Evolutionary conservation across 1,140 invertebrate genomes (phyloP).

Genomic region (Atta colombica): DNA sequence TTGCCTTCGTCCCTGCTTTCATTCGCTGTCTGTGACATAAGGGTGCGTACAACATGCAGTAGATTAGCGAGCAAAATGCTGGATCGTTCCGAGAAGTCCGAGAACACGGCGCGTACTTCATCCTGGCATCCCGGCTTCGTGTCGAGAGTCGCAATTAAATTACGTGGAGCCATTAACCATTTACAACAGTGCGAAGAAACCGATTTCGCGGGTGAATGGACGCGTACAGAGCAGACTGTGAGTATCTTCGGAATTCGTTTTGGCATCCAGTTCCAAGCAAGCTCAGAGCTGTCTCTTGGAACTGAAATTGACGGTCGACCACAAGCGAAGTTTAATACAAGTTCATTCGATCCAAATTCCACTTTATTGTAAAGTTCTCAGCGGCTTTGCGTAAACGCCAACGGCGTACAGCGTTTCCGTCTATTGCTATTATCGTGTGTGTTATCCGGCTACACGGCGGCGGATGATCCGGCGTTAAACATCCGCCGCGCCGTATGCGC

Average conservation of each 20-base stretch:
- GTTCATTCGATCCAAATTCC: neutral
- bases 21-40: neutral
- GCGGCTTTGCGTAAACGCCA: neutral
- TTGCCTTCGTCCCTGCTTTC: neutral
- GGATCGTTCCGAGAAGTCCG: conserved; percentile 3
- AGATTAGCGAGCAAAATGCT: conserved; percentile 57
- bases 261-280: neutral
- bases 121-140: conserved; percentile 49
- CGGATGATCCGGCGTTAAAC: neutral
- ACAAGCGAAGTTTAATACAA: neutral
- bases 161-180: conserved; percentile 67
- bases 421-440: neutral
- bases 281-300: neutral
- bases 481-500: neutral
- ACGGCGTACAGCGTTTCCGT: neutral
- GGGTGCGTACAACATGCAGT: conserved; percentile 43
- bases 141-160: conserved; percentile 66
- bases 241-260: conserved; percentile 16
- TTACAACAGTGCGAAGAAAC: conserved; percentile 63
- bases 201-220: conserved; percentile 49
- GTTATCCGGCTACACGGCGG: neutral
- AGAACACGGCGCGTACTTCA: conserved; percentile 17
- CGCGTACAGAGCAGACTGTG: neutral
- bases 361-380: neutral
- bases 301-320: conserved; percentile 20